Evolutionary conservation across 2,888 invertebrate genomes (phyloP).

Genomic region (Rhaphigaster nebulosa): DNA sequence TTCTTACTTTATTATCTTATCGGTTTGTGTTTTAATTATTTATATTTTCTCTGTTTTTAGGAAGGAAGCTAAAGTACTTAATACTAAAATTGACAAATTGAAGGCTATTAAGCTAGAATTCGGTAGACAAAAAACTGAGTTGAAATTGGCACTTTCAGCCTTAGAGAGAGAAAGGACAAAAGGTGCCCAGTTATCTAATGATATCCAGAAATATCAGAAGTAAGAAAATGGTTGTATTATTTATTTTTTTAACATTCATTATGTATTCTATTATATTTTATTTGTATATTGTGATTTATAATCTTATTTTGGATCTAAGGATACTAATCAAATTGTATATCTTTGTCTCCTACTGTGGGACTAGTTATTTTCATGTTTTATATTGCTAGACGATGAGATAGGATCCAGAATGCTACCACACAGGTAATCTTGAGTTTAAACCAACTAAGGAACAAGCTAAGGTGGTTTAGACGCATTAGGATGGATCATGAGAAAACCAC

Average conservation of each 20-base stretch:
- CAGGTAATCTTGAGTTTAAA: not conserved
- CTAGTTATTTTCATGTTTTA: not conserved
- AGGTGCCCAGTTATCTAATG: not conserved
- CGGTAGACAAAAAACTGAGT: not conserved
- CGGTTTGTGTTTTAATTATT: not conserved
- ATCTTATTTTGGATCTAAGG: not conserved
- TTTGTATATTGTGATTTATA: not conserved
- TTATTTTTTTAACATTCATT: not conserved
- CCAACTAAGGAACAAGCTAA: not conserved
- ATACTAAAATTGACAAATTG: not conserved
- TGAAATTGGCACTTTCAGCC: too few relatives aligned
- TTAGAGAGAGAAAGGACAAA: not conserved
- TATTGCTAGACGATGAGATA: too few relatives aligned
- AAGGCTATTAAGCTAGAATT: not conserved
- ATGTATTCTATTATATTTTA: not conserved
- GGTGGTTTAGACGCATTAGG: not conserved
- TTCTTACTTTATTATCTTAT: not conserved
- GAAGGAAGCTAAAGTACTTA: not conserved
- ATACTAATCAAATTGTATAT: too few relatives aligned
- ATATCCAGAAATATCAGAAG: not conserved
- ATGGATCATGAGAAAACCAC: not conserved
- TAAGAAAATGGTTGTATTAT: not conserved
- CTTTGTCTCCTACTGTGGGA: too few relatives aligned
- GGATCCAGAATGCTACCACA: too few relatives aligned
- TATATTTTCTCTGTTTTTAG: conserved; percentile 1